Base-by-base conservation (phyloP, 2,888 invertebrate genomes). In the Sesamia inferens region DNA sequence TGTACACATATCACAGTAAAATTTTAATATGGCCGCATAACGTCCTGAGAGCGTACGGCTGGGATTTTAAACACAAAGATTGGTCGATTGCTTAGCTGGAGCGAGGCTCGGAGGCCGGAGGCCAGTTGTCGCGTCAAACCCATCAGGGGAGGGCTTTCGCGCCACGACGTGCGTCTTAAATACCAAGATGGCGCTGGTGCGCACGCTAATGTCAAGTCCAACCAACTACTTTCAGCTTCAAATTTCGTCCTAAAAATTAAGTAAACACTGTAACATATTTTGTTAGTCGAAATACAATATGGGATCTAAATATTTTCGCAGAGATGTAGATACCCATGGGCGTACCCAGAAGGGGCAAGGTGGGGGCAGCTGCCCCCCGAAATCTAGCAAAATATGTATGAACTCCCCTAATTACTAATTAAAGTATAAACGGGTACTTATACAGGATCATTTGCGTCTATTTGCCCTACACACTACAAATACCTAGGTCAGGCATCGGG, bases 151-250 rank as follows among this genome's bases (percentile, higher is more conserved):
- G 91, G 90, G 48, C 87, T 86, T 79, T 92, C 92, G 14, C 95
- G 93, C 96, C 95, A 95, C 4, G 94, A 92, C 0, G 92, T 95
- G 6, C 95, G 92, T 11, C 96, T 91, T 61, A 94, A 84, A 78
- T 95, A 95, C 95, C 96, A 95, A 55, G 93, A 92, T 61, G 92
- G 93, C 68, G 92, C 90, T n/a, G 93, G 91, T 19, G 92, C 81
- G 80, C 91, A 93, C 1, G 92, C 90, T 14, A 94, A 81, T 65
- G 92, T 91, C 68, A 95, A 83, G 54, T 94, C 91, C n/a, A 92
- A 73, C 90, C 92, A 92, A 83, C 79, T 90, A 66, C 84, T 90
- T 66, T 90, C 93, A 5, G 83, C 72, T 68, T 91, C 90, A 63
- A 87, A 78, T 72, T 90, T 91, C 73, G 79, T 72, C 74, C 91